Base-by-base conservation (phyloP, 2,797 vertebrate genomes). In the Cossypha polioptera region DNA sequence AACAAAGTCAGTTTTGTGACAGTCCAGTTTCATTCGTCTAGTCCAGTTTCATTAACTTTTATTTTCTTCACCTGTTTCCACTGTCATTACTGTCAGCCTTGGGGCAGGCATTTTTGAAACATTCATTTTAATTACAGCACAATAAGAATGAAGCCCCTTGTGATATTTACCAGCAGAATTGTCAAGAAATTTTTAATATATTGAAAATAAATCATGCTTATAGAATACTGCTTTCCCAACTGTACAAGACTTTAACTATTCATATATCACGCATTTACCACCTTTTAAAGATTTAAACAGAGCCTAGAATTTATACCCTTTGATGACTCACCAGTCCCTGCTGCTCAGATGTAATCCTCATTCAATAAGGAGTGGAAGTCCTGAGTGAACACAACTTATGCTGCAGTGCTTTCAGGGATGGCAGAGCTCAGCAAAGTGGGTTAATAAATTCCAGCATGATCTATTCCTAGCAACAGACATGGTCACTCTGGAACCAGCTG, bases 31-130 rank as follows among this genome's bases (percentile, higher is more conserved):
- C 80, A 93, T 97, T 95, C n/a, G 63, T 94, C 36, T 78, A 24
- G 83, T 83, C 91, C 92, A 54, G 88, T 95, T 94, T 71, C 80
- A 93, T 97, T 95, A 91, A 89, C 66, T 95, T 91, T 88, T 88
- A 95, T 92, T 94, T 85, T 92, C 74, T 86, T 97, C 86, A 82
- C 78, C 80, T 92, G 51, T 89, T 88, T 91, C 75, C 40, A 55
- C 58, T 78, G 45, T 36, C 75, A 83, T 89, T 90, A 73, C 66
- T 73, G 26, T 75, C 92, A 95, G 73, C 66, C 76, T 58, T 14
- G 51, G 71, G 73, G 66, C 33, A 94, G 51, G 53, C 33, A 63
- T 45, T 88, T 93, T 89, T 73, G 73, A 84, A 92, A 45, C 73
- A 84, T 81, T 90, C 66, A 31, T 86, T 96, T 94, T 95, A 94